Conservation (phyloP, 1,140 invertebrate species). For the Diuraphis noxia region DNA sequence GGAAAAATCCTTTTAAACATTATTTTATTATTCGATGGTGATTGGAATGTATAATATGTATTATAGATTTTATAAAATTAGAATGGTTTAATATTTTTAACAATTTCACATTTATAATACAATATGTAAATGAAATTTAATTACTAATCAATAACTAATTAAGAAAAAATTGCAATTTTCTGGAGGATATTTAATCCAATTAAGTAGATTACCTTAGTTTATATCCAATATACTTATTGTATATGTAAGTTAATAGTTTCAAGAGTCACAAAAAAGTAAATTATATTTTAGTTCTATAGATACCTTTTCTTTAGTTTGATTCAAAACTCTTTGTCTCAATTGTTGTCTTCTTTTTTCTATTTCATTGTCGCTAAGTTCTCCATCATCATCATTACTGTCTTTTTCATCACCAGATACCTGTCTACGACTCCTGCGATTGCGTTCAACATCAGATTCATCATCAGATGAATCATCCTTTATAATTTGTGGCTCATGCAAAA, state of each 20-base stretch:
- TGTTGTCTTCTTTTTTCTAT: constrained; percentile 78
- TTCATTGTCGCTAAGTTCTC: constrained; percentile 78
- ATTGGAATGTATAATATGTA: too few species aligned
- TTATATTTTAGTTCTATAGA: background rate
- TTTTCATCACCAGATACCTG: constrained; percentile 67
- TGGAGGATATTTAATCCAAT: too few species aligned
- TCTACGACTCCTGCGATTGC: constrained; percentile 63
- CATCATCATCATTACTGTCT: constrained; percentile 67
- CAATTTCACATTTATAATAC: too few species aligned
- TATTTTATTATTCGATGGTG: too few species aligned
- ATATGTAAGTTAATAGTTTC: background rate
- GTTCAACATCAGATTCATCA: constrained; percentile 60
- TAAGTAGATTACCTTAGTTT: too few species aligned
- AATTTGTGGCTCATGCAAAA: constrained; percentile 72
- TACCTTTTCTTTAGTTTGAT: constrained; percentile 68
- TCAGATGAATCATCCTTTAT: constrained; percentile 64
- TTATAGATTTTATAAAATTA: too few species aligned
- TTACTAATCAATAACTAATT: too few species aligned
- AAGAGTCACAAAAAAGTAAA: background rate
- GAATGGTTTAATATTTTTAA: too few species aligned
- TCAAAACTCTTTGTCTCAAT: constrained; percentile 70
- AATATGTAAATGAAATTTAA: too few species aligned
- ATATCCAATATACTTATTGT: too few species aligned
- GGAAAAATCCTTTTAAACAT: too few species aligned
- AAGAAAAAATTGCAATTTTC: too few species aligned